A percentile compares a stretch with the other conserved stretches of the same genome.
These are phyloP conservation scores for Plagiodera versicolora DNA, from an alignment of 2,888 invertebrate genomes.

Conservation along the genomic window DNA sequence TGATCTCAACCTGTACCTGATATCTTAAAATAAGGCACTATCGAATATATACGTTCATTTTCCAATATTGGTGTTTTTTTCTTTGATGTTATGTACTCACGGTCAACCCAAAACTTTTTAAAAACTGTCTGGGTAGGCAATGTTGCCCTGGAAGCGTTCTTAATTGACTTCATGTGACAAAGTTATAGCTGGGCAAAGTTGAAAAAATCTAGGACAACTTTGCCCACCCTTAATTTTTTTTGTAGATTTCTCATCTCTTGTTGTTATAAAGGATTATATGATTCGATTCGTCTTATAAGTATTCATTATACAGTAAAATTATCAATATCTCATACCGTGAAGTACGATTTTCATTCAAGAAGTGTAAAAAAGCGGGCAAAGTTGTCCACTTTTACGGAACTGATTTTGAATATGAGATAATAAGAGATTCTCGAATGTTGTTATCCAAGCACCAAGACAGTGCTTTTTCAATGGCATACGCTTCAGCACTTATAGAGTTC, in stretches of 20 bases:
- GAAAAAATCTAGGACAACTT: neutral
- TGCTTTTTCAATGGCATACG: no score
- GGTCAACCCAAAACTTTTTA: no score
- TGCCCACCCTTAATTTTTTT: neutral
- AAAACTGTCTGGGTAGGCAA: neutral
- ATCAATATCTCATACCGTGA: neutral
- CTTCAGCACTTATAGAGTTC: no score
- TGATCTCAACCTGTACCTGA: no score
- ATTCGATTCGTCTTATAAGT: neutral
- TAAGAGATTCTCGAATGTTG: no score
- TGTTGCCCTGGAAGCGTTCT: neutral
- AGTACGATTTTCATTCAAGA: neutral
- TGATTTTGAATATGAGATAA: no score
- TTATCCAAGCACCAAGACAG: no score
- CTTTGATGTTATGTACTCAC: no score
- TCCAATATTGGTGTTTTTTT: no score
- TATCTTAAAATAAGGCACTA: no score
- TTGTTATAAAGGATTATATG: neutral
- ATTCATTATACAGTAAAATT: neutral
- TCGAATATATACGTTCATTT: no score
- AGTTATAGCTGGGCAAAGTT: neutral
- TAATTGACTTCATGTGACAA: neutral
- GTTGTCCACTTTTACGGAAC: neutral
- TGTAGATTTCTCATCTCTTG: neutral
- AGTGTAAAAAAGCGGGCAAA: neutral